Evolutionary conservation across 1,140 invertebrate species (phyloP), one percentile per base, ranked within the genome.

Genomic region (Acromyrmex charruanus): DNA sequence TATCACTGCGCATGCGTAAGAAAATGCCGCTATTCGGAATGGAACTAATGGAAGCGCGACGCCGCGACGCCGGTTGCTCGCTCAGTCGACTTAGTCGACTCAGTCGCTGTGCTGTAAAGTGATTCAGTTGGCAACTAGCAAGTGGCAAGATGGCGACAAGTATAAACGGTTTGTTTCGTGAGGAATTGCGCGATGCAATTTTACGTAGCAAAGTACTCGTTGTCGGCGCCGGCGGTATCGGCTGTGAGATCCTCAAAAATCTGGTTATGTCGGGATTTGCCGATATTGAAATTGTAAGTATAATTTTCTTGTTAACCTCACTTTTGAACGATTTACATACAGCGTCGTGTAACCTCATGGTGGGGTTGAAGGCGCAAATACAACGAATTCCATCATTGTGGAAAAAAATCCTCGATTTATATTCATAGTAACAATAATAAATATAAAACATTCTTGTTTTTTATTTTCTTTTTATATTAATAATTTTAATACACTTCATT

Each of bases 221-320:
- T 14, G 99, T 99, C 58, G 99, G 99, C 84, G 99, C 99, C 89
- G 99, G 99, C 91, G 99, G 99, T 71, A 99, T 99, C 91, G 99
- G 99, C 86, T 99, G 99, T 96, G 99, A 99, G 95, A 97, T 99
- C 81, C 95, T 99, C 18, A 99, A 99, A 95, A 99, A 99, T 96
- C 96, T 99, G 68, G 99, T 99, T 72, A 95, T 99, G 21, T 98
- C 98, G 86, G 99, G 99, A 77, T 99, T 99, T 94, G 96, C 96
- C 25, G 96, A 99, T 90, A 99, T 99, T 91, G 98, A 99, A 96
- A 98, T 99, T 88, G 99, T 99, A 97, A 97, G 98, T 93, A 53
- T 39, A 92, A 16, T n/a, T 39, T 21, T 4, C 0, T 3, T 44
- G 18, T 3, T 7, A 16, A 91, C 88, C 85, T 92, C 39, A 66